Evolutionary conservation across 2,113 vertebrate genomes (phyloP).

Genomic region (Periophthalmus modestus): DNA sequence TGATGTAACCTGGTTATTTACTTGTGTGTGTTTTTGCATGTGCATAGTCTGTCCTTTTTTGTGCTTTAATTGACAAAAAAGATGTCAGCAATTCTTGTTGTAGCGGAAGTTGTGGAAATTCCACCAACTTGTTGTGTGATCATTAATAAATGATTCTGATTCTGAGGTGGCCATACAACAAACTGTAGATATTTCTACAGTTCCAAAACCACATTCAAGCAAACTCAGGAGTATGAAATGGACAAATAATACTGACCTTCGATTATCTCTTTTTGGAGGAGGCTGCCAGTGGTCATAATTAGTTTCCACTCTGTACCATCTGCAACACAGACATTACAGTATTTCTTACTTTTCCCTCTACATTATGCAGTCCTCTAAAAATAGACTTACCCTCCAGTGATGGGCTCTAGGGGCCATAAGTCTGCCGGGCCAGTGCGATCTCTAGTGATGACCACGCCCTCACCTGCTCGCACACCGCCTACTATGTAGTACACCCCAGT

Average conservation of each 20-base stretch:
- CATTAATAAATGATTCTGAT: too few species aligned
- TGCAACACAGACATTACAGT: conserved; percentile 44
- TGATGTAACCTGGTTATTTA: too few species aligned
- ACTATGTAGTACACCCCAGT: conserved; percentile 92
- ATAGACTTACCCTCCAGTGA: conserved; percentile 80
- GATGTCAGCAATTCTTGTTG: too few species aligned
- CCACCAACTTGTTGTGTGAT: too few species aligned
- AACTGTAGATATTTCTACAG: too few species aligned
- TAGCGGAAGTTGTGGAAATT: too few species aligned
- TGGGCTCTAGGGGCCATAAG: conserved; percentile 88
- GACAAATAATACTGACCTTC: conserved; percentile 75
- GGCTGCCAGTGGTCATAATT: conserved; percentile 95
- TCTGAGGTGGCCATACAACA: too few species aligned
- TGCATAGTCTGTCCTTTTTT: too few species aligned
- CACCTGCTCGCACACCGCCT: conserved; percentile 77
- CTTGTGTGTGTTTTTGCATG: too few species aligned
- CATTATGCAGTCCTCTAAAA: neutral
- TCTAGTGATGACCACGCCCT: conserved; percentile 90
- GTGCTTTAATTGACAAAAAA: too few species aligned
- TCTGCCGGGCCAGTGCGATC: conserved; percentile 82
- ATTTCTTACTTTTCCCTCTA: neutral
- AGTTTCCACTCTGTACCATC: conserved; percentile 94
- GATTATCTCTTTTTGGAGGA: conserved; percentile 77
- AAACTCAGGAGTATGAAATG: neutral
- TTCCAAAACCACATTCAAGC: too few species aligned